phyloP scores from a whole-genome alignment of 2,113 vertebrate species.

The Chionomys nivalis region DNA sequence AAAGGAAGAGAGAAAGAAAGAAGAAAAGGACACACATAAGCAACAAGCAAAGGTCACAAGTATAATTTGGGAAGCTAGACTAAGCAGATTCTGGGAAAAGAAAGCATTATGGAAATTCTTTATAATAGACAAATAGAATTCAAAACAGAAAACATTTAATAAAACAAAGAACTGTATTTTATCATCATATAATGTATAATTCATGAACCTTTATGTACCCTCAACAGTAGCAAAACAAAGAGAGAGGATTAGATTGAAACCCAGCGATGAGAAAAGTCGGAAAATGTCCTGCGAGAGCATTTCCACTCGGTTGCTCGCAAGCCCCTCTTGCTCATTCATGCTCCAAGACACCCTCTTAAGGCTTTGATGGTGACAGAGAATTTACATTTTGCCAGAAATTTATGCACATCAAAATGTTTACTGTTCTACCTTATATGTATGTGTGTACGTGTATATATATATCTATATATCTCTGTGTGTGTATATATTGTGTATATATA shows the following conservation, averaged over 20 bases:
- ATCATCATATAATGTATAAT: slow-evolving; percentile 34
- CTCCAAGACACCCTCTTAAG: not conserved
- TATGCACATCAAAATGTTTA: not conserved
- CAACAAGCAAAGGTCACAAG: slow-evolving; percentile 14
- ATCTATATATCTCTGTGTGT: not conserved
- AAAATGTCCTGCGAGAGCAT: not conserved
- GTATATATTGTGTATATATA: not conserved
- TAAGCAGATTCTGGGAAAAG: slow-evolving; percentile 25
- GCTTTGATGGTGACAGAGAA: slow-evolving; percentile 2
- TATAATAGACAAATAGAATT: slow-evolving; percentile 48
- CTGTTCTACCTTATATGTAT: not conserved
- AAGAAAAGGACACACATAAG: not conserved
- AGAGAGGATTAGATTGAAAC: not conserved
- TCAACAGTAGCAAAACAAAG: not conserved
- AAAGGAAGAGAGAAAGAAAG: no score
- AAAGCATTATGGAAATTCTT: slow-evolving; percentile 24
- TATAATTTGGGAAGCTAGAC: not conserved
- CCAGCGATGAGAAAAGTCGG: not conserved
- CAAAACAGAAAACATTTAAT: slow-evolving; percentile 25
- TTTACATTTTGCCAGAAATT: slow-evolving; percentile 37
- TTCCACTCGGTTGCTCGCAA: not conserved
- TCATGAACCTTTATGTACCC: not conserved
- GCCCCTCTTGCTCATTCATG: not conserved
- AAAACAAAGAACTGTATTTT: slow-evolving; percentile 32
- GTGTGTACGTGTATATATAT: not conserved